phyloP scores from a whole-genome alignment of 2,888 invertebrate species.

The Athripsodes cinereus region DNA sequence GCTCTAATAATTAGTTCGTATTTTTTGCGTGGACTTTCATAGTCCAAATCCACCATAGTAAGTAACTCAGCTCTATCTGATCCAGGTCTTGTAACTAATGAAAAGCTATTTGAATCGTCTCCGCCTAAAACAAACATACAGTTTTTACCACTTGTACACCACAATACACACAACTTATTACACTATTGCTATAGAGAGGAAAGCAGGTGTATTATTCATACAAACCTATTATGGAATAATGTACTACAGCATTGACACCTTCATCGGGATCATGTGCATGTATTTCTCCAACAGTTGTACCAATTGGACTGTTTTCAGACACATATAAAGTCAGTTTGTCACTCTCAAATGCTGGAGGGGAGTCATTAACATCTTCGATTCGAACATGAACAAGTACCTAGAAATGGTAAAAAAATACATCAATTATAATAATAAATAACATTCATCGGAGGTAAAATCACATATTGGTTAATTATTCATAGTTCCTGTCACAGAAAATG shows the following conservation, averaged over 20 bases:
- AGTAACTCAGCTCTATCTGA: conserved; percentile 82
- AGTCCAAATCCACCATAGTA: conserved; percentile 88
- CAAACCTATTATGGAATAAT: conserved; percentile 86
- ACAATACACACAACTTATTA: too few species aligned
- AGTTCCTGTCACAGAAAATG: too few species aligned
- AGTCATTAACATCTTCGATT: conserved; percentile 85
- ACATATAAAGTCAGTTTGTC: conserved; percentile 85
- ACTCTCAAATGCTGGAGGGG: conserved; percentile 83
- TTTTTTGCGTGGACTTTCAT: conserved; percentile 87
- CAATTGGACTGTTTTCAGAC: conserved; percentile 93
- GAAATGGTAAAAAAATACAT: background rate
- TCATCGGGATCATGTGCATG: conserved; percentile 90
- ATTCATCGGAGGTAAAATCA: background rate
- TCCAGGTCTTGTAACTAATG: conserved; percentile 72
- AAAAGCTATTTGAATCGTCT: conserved; percentile 82
- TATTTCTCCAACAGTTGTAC: conserved; percentile 87
- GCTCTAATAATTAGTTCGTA: conserved; percentile 87
- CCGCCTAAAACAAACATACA: conserved; percentile 51
- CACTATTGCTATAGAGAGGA: background rate
- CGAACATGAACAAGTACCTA: conserved; percentile 71
- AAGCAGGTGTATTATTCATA: background rate
- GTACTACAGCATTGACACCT: conserved; percentile 83
- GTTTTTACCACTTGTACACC: too few species aligned
- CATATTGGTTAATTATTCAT: background rate
- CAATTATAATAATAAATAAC: background rate